Evolutionary conservation across 2,113 vertebrate species (phyloP).

Genomic region (Gallinago jamesoni): DNA sequence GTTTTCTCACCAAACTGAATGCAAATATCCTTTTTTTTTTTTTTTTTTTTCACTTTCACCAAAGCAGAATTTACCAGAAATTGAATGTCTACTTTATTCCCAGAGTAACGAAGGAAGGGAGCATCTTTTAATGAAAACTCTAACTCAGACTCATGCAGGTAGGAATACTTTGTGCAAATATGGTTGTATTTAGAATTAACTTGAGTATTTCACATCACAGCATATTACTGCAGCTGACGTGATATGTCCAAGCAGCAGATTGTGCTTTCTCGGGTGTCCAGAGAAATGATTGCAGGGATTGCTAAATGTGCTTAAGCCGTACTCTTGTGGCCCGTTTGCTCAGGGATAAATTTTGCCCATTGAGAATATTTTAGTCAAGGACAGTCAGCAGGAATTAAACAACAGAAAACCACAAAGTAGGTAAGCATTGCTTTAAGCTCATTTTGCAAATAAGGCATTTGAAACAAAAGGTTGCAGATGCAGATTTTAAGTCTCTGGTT

Average conservation of each 20-base stretch:
- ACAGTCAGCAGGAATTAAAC: constrained; percentile 4
- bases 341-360: neutral
- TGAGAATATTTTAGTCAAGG: neutral
- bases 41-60: neutral
- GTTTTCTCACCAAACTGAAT: neutral
- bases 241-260: neutral
- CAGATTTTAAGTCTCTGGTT: neutral
- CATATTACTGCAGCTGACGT: neutral
- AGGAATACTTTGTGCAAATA: neutral
- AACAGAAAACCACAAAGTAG: neutral
- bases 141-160: neutral
- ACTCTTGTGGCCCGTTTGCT: neutral
- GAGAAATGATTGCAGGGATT: neutral
- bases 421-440: constrained; percentile 5
- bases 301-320: neutral
- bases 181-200: neutral
- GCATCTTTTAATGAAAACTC: neutral
- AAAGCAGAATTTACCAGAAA: neutral
- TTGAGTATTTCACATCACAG: neutral
- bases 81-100: neutral
- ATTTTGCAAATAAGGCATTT: neutral
- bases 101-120: neutral
- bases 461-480: neutral
- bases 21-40: neutral
- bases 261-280: rapidly evolving